Percentiles rank a stretch among this genome's conserved stretches.
phyloP scores from a whole-genome alignment of 2,888 invertebrate genomes.

The Trisateles emortualis region DNA sequence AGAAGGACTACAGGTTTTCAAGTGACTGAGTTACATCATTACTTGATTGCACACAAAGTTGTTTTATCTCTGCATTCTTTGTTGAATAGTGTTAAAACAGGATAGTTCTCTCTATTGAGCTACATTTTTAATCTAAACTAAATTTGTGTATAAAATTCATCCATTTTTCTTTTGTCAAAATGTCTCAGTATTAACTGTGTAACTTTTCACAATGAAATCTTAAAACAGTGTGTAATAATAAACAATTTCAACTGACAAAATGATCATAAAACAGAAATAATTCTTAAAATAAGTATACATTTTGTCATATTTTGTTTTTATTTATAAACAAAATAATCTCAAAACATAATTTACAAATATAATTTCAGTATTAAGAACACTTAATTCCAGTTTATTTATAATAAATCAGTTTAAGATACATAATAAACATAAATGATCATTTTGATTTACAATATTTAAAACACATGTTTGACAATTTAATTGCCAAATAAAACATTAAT shows the following conservation, averaged over 20 bases:
- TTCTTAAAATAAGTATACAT: constrained; percentile 18
- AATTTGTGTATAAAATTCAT: constrained; percentile 31
- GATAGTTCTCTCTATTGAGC: constrained; percentile 34
- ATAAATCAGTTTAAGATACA: constrained; percentile 41
- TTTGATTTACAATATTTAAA: constrained; percentile 39
- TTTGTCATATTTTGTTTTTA: constrained; percentile 28
- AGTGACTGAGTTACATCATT: constrained; percentile 54
- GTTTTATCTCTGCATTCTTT: constrained; percentile 54
- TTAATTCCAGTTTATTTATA: constrained; percentile 34
- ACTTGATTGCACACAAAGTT: constrained; percentile 51
- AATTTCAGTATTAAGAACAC: constrained; percentile 28
- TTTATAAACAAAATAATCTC: constrained; percentile 36
- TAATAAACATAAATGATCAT: constrained; percentile 36
- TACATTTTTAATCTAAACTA: constrained; percentile 28
- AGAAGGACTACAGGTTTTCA: constrained; percentile 51
- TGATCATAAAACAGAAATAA: constrained; percentile 11
- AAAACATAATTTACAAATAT: constrained; percentile 15
- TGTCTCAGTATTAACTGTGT: not conserved
- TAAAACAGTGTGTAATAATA: constrained; percentile 1
- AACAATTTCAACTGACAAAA: constrained; percentile 3
- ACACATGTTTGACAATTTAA: constrained; percentile 33
- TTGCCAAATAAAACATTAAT: constrained; percentile 26
- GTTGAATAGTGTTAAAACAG: constrained; percentile 44
- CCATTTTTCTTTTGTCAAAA: constrained; percentile 1
- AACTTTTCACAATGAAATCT: not conserved